Percentiles rank a stretch among this genome's conserved stretches.
phyloP scores from a whole-genome alignment of 2,113 vertebrate genomes.

The Reinhardtius hippoglossoides region DNA sequence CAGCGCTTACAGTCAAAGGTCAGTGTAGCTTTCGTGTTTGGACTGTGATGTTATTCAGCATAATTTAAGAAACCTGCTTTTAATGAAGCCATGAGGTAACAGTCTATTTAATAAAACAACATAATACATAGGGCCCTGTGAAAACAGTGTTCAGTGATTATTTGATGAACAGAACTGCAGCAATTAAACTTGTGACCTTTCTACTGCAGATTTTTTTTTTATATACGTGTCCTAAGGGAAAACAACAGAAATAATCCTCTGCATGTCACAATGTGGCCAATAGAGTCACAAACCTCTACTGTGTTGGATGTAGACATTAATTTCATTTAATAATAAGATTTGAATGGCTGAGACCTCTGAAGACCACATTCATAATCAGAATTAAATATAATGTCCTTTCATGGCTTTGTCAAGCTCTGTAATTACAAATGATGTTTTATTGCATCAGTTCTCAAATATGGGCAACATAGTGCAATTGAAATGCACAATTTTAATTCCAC shows the following conservation, averaged over 20 bases:
- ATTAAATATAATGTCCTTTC: not conserved
- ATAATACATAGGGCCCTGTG: not conserved
- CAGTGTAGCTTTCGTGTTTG: conserved; percentile 20
- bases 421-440: not conserved
- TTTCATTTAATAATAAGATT: not conserved
- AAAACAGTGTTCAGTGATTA: not conserved
- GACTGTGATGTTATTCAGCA: not conserved
- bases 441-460: not conserved
- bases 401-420: not conserved
- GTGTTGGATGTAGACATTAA: not conserved
- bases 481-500: not conserved
- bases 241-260: not conserved
- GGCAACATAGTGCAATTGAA: not conserved
- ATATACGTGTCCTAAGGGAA: not conserved
- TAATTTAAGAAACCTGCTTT: not conserved
- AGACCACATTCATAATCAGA: not conserved
- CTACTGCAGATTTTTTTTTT: not conserved
- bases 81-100: not conserved
- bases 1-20: conserved; percentile 39
- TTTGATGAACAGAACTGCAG: not conserved
- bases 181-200: conserved; percentile 1
- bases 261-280: not conserved
- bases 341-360: not conserved
- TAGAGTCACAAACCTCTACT: not conserved
- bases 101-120: not conserved